Evolutionary conservation across 2,113 vertebrate genomes (phyloP), one percentile per base, ranked within the genome.

Genomic region (Diphyllodes magnificus): DNA sequence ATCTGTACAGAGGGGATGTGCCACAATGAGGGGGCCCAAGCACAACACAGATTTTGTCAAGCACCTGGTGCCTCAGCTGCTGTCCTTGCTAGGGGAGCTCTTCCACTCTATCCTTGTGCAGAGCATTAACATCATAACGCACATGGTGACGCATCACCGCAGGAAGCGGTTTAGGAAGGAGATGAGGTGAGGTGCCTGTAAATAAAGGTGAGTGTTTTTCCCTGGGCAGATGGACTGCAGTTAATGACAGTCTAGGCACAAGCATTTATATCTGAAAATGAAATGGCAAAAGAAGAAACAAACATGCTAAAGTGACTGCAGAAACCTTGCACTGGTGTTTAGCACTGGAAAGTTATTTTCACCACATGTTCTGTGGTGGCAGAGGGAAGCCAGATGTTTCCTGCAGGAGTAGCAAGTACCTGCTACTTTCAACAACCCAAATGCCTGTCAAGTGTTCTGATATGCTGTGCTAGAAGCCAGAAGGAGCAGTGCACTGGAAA

Each of bases 281-380:
- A 86, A 86, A 63, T 37, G 2, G 7, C 3, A 33, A 24, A 71
- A 71, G 57, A 2, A 27, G 3, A 3, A 45, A 25, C 2, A 49
- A 54, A 9, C 6, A 1, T 45, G 23, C 13, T 37, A 3, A 86
- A 71, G 21, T 35, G 21, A 11, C 24, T 64, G 24, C 28, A 71
- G 53, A 76, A 77, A 47, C 39, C 33, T 72, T 24, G 1, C 1
- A 1, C 47, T 45, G 31, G 8, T 80, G n/a, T 45, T 35, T 53
- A 60, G 33, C 1, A 0, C n/a, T 51, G 31, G 12, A 30, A 81
- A 65, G 24, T 57, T 61, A 12, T 56, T 92, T 73, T 82, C 20
- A 45, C 27, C 18, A 9, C 0, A 0, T 5, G 1, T 31, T 49
- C 15, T 82, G 15, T 15, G 16, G 33, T 45, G 17, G 56, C 37